These are phyloP conservation scores for Trogon surrucura DNA, from an alignment of 2,113 vertebrate species.

Conservation along the genomic window DNA sequence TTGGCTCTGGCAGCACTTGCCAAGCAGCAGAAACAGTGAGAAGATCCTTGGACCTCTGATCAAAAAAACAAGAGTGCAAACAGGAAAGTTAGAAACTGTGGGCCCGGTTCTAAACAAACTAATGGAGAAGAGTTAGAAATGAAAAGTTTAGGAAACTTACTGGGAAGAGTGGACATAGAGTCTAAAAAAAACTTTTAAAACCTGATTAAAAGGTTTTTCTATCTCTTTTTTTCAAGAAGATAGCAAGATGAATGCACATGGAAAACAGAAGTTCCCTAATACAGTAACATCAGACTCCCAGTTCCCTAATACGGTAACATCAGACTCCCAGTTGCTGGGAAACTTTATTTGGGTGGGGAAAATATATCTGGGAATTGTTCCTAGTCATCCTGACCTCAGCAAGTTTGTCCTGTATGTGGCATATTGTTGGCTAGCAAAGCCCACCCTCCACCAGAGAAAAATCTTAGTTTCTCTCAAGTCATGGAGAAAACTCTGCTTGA, in stretches of 20 bases:
- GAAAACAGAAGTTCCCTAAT: background rate
- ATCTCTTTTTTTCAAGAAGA: background rate
- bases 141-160: background rate
- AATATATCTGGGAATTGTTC: background rate
- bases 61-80: background rate
- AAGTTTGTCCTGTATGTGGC: background rate
- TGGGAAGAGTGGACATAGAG: background rate
- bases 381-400: background rate
- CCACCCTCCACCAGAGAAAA: background rate
- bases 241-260: background rate
- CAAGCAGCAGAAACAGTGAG: background rate
- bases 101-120: background rate
- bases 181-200: background rate
- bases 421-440: accelerated
- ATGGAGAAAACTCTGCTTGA: background rate
- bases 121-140: background rate
- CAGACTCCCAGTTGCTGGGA: background rate
- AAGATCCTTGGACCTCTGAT: background rate
- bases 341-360: background rate
- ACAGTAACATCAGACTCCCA: background rate
- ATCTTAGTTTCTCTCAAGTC: background rate
- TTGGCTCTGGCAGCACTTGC: background rate
- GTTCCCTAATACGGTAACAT: background rate
- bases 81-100: background rate
- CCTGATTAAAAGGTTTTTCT: background rate